phyloP scores from a whole-genome alignment of 1,140 invertebrate genomes.

The Zaprionus ghesquierei region DNA sequence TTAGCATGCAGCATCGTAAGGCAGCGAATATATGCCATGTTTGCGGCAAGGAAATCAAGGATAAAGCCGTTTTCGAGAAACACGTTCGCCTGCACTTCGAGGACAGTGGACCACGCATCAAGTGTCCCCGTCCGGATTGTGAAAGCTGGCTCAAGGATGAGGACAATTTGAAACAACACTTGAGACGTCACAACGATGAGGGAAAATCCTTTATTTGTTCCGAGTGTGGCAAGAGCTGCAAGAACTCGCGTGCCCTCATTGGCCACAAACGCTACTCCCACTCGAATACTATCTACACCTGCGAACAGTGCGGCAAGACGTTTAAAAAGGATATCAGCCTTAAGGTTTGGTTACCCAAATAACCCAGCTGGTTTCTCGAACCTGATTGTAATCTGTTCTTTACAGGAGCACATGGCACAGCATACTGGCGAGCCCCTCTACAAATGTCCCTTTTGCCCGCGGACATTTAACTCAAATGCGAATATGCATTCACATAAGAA shows the following conservation, averaged over 20 bases:
- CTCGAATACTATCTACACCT: slow-evolving; percentile 73
- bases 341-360: slow-evolving; percentile 43
- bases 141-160: slow-evolving; percentile 79
- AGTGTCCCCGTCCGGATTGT: slow-evolving; percentile 71
- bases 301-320: slow-evolving; percentile 78
- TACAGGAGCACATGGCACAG: slow-evolving; percentile 79
- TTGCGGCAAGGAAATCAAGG: slow-evolving; percentile 75
- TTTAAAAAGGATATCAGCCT: slow-evolving; percentile 79
- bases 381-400: background rate
- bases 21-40: slow-evolving; percentile 76
- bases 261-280: slow-evolving; percentile 77
- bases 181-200: slow-evolving; percentile 72
- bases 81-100: slow-evolving; percentile 77
- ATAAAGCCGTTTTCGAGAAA: slow-evolving; percentile 77
- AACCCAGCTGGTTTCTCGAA: no score
- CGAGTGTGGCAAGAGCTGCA: slow-evolving; percentile 74
- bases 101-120: slow-evolving; percentile 72
- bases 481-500: slow-evolving; percentile 82
- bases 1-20: slow-evolving; percentile 69
- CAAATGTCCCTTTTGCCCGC: slow-evolving; percentile 76
- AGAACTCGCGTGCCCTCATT: slow-evolving; percentile 70
- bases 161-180: slow-evolving; percentile 73
- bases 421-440: slow-evolving; percentile 78
- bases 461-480: slow-evolving; percentile 78
- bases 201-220: slow-evolving; percentile 67